Percentiles rank a stretch among this genome's conserved stretches.
Conservation (phyloP, 2,797 vertebrate genomes). For the Myotis pilosus region DNA sequence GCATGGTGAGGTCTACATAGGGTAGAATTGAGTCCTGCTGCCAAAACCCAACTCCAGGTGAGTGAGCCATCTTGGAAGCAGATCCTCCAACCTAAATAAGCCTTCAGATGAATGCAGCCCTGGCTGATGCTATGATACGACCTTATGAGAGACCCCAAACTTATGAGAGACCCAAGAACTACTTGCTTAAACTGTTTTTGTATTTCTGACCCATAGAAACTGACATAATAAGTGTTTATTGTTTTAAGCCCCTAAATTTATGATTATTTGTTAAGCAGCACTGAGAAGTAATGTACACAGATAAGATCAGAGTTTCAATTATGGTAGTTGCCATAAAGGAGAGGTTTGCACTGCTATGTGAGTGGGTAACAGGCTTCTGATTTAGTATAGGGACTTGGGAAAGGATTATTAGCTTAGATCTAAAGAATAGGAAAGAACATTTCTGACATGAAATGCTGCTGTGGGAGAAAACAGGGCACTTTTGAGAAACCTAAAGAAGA, state of each 20-base stretch:
- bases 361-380: neutral
- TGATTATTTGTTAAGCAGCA: neutral
- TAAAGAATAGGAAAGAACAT: neutral
- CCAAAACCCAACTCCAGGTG: neutral
- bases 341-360: neutral
- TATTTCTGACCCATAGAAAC: neutral
- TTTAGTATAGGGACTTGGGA: slow-evolving; percentile 1
- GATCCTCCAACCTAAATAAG: neutral
- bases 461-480: neutral
- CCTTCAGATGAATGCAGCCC: neutral
- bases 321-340: neutral
- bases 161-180: neutral
- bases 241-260: neutral
- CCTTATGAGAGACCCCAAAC: neutral
- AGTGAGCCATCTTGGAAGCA: neutral
- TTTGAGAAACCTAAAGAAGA: slow-evolving; percentile 7
- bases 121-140: neutral
- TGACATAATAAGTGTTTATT: slow-evolving; percentile 14
- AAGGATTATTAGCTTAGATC: neutral
- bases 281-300: neutral
- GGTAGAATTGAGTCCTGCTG: neutral
- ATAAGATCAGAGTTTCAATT: slow-evolving; percentile 1
- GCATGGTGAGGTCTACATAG: neutral
- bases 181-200: neutral
- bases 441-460: neutral